Percentiles rank a stretch among this genome's conserved stretches.
phyloP scores from a whole-genome alignment of 2,888 invertebrate species.

The Andrena haemorrhoa region DNA sequence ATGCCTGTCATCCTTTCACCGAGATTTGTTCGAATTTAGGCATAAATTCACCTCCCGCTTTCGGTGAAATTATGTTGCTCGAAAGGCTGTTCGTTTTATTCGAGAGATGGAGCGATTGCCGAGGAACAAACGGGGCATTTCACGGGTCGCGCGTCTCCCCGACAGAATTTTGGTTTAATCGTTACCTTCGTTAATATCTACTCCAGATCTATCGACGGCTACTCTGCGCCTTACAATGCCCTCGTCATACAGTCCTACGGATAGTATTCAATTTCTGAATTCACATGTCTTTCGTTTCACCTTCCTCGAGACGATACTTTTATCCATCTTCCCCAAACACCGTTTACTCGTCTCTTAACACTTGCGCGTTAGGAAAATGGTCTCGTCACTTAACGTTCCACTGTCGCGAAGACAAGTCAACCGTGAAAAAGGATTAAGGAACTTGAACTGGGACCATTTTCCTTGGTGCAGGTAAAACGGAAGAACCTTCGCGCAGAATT shows the following conservation, averaged over 20 bases:
- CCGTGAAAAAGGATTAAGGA: background rate
- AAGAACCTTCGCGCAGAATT: slow-evolving; percentile 39
- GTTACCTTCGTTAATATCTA: slow-evolving; percentile 87
- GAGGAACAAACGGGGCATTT: slow-evolving; percentile 39
- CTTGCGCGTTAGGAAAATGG: slow-evolving; percentile 2
- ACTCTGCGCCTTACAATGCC: slow-evolving; percentile 86
- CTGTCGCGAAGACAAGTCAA: background rate
- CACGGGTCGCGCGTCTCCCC: slow-evolving; percentile 64
- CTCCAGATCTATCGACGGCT: slow-evolving; percentile 86
- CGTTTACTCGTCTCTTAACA: background rate
- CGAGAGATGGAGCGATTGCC: background rate
- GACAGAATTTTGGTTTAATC: slow-evolving; percentile 66
- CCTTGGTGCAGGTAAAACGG: slow-evolving; percentile 55
- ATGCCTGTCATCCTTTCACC: slow-evolving; percentile 28
- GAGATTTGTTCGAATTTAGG: background rate
- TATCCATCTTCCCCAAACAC: slow-evolving; percentile 34
- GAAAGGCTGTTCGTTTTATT: background rate
- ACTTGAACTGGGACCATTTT: slow-evolving; percentile 22
- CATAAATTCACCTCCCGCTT: slow-evolving; percentile 21
- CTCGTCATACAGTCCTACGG: slow-evolving; percentile 83
- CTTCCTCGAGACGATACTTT: slow-evolving; percentile 55
- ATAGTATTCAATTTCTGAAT: slow-evolving; percentile 77
- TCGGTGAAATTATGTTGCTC: slow-evolving; percentile 24
- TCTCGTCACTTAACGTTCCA: background rate
- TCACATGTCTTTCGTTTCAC: slow-evolving; percentile 69